Conservation (phyloP, 2,888 invertebrate genomes). For the Drosophila quinaria region DNA sequence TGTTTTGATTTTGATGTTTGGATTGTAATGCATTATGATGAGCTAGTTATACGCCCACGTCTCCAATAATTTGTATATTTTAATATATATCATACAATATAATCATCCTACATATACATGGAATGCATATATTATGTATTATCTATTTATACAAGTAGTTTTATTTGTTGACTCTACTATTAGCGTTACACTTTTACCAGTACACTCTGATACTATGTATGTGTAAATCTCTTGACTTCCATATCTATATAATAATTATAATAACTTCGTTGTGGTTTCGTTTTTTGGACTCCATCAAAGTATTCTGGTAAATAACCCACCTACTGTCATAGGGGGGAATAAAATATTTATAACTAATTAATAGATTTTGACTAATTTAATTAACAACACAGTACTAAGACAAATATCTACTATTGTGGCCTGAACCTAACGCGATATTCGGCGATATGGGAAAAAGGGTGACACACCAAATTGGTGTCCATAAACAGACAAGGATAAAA, state of each 20-base stretch:
- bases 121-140: slow-evolving; percentile 1
- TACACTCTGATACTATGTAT: slow-evolving; percentile 1
- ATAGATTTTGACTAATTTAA: no score
- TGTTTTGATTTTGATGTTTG: slow-evolving; percentile 75
- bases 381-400: background rate
- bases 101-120: slow-evolving; percentile 17
- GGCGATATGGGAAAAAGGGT: no score
- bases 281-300: background rate
- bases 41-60: slow-evolving; percentile 44
- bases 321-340: background rate
- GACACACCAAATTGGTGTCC: background rate
- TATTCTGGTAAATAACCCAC: background rate
- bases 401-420: no score
- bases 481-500: background rate
- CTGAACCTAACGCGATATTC: no score
- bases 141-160: background rate
- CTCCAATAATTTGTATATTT: slow-evolving; percentile 1
- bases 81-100: slow-evolving; percentile 28
- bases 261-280: background rate
- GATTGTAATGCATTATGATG: slow-evolving; percentile 72
- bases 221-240: background rate
- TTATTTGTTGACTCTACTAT: background rate
- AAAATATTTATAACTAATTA: background rate
- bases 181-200: background rate
- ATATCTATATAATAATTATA: background rate